Conservation (phyloP, 2,888 invertebrate genomes). For the Sarcophaga caerulescens region DNA sequence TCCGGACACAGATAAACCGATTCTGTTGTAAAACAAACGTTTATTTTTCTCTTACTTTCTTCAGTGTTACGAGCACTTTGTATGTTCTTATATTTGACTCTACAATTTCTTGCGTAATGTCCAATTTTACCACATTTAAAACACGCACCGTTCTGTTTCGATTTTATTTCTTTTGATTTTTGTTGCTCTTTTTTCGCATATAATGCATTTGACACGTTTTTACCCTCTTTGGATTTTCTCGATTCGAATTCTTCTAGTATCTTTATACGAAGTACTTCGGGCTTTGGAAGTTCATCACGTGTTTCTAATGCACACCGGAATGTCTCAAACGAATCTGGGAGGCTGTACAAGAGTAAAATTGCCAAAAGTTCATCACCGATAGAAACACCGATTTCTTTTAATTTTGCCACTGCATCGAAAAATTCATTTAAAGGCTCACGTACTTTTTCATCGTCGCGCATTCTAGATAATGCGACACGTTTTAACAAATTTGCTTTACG, state of each 20-base stretch:
- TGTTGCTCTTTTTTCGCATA: conserved; percentile 40
- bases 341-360: conserved; percentile 76
- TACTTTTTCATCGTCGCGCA: conserved; percentile 75
- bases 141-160: conserved; percentile 24
- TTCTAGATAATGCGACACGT: conserved; percentile 74
- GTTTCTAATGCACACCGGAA: conserved; percentile 77
- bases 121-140: conserved; percentile 51
- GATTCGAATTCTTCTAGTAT: conserved; percentile 66
- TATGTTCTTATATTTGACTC: conserved; percentile 4
- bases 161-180: conserved; percentile 19
- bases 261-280: conserved; percentile 66
- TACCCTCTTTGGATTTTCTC: conserved; percentile 64
- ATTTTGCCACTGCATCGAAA: conserved; percentile 76
- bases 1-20: background rate
- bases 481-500: conserved; percentile 79
- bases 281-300: conserved; percentile 71
- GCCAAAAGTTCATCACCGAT: conserved; percentile 74
- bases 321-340: conserved; percentile 74
- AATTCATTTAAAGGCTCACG: conserved; percentile 75
- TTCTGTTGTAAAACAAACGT: conserved; percentile 36
- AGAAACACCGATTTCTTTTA: conserved; percentile 74
- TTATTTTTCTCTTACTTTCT: conserved; percentile 16
- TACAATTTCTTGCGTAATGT: conserved; percentile 40
- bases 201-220: conserved; percentile 47
- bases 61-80: conserved; percentile 26